A percentile compares a stretch with the other conserved stretches of the same genome.
phyloP scores from a whole-genome alignment of 2,888 invertebrate species.

The Aphidius colemani region DNA sequence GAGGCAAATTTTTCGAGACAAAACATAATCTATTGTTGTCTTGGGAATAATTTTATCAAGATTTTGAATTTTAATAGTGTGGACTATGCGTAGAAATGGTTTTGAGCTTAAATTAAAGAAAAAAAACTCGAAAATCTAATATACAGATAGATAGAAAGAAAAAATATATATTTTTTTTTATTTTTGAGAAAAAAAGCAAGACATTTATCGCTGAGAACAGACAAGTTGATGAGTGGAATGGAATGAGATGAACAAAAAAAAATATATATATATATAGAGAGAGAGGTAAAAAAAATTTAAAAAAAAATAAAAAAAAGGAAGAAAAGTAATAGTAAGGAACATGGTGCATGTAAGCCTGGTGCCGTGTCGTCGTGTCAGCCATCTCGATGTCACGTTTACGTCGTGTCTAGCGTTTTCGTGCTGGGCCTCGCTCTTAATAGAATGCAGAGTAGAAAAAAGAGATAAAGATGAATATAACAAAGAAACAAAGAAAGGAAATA shows the following conservation, averaged over 20 bases:
- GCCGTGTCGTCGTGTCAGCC: constrained; percentile 53
- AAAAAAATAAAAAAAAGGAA: constrained; percentile 32
- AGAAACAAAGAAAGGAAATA: constrained; percentile 12
- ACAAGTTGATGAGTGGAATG: constrained; percentile 23
- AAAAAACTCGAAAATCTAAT: too few species aligned
- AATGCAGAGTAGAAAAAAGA: constrained; percentile 23
- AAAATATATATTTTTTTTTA: background rate
- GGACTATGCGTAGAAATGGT: too few species aligned
- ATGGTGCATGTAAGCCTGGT: constrained; percentile 49
- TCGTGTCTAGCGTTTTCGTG: constrained; percentile 40
- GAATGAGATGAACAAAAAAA: background rate
- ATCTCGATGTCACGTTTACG: constrained; percentile 49
- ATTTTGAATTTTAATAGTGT: too few species aligned
- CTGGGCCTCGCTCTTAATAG: constrained; percentile 36
- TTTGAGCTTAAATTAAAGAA: too few species aligned
- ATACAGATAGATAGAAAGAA: background rate
- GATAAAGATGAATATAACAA: constrained; percentile 7
- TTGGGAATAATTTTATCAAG: too few species aligned
- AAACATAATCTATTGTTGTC: too few species aligned
- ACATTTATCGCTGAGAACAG: constrained; percentile 12
- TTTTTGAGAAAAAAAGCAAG: background rate
- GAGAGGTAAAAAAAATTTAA: constrained; percentile 26
- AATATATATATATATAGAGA: background rate
- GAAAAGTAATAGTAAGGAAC: constrained; percentile 30
- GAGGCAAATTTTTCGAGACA: too few species aligned